Base-by-base conservation (phyloP, 2,113 vertebrate genomes). In the Scomber japonicus region DNA sequence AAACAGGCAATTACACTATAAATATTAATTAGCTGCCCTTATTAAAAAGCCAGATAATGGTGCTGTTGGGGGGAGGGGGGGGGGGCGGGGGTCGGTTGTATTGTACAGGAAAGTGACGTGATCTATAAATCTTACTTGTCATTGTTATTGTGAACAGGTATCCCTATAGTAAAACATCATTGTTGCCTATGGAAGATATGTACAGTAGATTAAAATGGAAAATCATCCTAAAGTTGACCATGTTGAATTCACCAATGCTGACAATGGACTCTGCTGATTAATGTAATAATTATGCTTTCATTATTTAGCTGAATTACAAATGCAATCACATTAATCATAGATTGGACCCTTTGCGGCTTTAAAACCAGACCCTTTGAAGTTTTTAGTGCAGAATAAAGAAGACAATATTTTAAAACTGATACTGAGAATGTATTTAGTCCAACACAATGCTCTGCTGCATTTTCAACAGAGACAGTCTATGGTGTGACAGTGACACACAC, bases 11-110 rank as follows among this genome's bases (percentile, higher is more conserved):
- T 97, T 98, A 96, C 94, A 90, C 93, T 95, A 96, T 97, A 97
- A 97, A 97, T 97, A 98, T 98, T 97, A 97, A 99, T 97, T 97
- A 96, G 95, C 97, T 87, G 94, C 95, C 96, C 95, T 96, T 97
- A 97, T 97, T 96, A 97, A 96, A 82, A 96, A 95, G 92, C 92
- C 92, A 96, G 96, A 96, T 96, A 95, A 95, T 94, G 95, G 94
- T 21, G 95, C 95, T 95, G 95, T 94, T 48, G 70, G 71, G 49
- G 67, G 73, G 50, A 64, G 49, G 76, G 75, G 50, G 70, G 71
- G 50, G 70, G 71, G 49, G 67, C 71, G 50, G 67, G 49, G 76
- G 75, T 83, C 63, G 73, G 80, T 63, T 35, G 59, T 75, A 71
- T 90, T 90, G 62, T 84, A 60, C 82, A 82, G 67, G 63, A 86